Conservation (phyloP, 1,140 invertebrate genomes). For the Telenomus remus region DNA sequence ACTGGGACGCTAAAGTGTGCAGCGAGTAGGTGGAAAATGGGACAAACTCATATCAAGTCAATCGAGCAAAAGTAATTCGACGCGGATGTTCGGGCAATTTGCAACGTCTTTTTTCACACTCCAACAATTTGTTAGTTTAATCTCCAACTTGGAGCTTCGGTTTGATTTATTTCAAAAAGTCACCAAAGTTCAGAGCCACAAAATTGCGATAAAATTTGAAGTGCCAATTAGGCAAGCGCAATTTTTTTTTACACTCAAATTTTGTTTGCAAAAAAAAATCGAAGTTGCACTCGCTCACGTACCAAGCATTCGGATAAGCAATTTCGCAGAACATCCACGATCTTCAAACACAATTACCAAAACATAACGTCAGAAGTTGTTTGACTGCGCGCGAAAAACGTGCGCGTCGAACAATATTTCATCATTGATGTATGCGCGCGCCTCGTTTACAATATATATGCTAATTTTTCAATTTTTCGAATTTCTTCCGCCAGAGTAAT, state of each 20-base stretch:
- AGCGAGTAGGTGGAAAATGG: slow-evolving; percentile 22
- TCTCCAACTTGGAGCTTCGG: no score
- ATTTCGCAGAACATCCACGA: slow-evolving; percentile 14
- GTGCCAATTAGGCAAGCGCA: no score
- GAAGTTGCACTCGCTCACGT: no score
- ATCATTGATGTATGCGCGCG: slow-evolving; percentile 18
- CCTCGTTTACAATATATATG: slow-evolving; percentile 39
- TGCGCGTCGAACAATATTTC: slow-evolving; percentile 19
- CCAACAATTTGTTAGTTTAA: no score
- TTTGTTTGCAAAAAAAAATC: no score
- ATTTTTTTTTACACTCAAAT: no score
- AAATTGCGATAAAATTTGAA: no score
- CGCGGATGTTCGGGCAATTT: slow-evolving; percentile 13
- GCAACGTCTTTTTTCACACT: slow-evolving; percentile 1
- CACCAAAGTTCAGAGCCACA: no score
- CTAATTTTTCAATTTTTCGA: slow-evolving; percentile 34
- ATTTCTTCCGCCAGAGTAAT: slow-evolving; percentile 9
- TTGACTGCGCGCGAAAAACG: neutral
- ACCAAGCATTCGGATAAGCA: neutral
- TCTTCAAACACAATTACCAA: slow-evolving; percentile 21
- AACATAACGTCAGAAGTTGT: slow-evolving; percentile 21
- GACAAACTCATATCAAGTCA: slow-evolving; percentile 17
- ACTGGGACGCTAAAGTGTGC: slow-evolving; percentile 13
- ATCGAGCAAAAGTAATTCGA: slow-evolving; percentile 25
- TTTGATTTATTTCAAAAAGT: no score